Conservation (phyloP, 2,113 vertebrate genomes). For the Petrocephalus microphthalmus region DNA sequence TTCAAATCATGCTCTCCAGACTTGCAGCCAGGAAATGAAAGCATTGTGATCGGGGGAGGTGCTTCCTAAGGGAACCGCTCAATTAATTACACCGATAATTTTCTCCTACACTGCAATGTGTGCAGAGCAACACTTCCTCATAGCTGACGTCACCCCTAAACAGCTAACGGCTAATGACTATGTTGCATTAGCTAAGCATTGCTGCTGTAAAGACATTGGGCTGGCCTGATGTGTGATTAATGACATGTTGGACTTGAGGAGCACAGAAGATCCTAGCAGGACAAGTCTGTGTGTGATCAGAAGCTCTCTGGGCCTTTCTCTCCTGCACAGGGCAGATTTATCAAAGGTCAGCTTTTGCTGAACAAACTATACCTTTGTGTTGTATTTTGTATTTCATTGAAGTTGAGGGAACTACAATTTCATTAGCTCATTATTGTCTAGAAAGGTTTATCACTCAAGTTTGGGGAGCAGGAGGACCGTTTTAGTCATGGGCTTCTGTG, state of each 20-base stretch:
- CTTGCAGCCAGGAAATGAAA: not conserved
- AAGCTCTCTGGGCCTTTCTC: not conserved
- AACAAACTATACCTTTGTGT: slow-evolving; percentile 23
- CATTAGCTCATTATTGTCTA: not conserved
- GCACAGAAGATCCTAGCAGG: not conserved
- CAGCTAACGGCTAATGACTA: not conserved
- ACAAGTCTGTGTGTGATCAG: slow-evolving; percentile 7
- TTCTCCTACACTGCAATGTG: not conserved
- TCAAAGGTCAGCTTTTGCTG: not conserved
- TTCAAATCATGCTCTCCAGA: not conserved
- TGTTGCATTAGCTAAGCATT: not conserved
- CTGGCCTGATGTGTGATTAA: not conserved
- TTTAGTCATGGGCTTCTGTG: not conserved
- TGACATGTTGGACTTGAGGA: not conserved
- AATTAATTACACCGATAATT: not conserved
- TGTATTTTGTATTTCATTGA: slow-evolving; percentile 20
- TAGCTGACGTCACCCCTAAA: not conserved
- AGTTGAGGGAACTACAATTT: not conserved
- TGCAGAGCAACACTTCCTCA: not conserved
- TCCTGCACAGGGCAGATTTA: not conserved
- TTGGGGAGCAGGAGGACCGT: not conserved
- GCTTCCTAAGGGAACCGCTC: not conserved
- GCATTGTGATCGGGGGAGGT: not conserved
- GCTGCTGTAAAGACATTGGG: not conserved
- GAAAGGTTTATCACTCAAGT: not conserved